Conservation (phyloP, 2,797 vertebrate genomes). For the Tadarida brasiliensis region DNA sequence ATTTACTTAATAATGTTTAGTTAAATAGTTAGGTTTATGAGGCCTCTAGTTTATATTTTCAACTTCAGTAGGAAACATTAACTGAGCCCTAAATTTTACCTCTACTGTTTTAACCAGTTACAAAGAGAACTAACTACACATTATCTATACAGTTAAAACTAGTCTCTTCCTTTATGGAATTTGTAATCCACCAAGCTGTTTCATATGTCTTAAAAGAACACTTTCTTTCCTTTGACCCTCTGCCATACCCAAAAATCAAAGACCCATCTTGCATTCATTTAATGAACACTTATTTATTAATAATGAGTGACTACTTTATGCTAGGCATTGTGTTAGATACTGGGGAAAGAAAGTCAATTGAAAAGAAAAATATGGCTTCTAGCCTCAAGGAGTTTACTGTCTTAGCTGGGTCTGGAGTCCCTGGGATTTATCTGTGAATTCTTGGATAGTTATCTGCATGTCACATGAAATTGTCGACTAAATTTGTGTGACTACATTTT, state of each 20-base stretch:
- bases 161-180: background rate
- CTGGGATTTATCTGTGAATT: background rate
- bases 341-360: background rate
- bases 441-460: background rate
- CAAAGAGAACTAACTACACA: background rate
- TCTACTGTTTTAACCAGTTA: background rate
- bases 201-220: background rate
- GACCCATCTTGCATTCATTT: background rate
- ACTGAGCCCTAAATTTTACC: background rate
- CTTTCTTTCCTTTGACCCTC: background rate
- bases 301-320: background rate
- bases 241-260: background rate
- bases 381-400: background rate
- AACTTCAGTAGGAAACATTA: background rate
- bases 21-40: background rate
- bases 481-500: background rate
- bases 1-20: constrained; percentile 14
- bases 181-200: background rate
- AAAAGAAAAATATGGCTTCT: background rate
- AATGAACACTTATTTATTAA: background rate
- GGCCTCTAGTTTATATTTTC: background rate
- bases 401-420: background rate
- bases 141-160: background rate
- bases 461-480: background rate
- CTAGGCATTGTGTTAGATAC: background rate